phyloP scores from a whole-genome alignment of 2,888 invertebrate species.

The Sylvicola fuscatus region DNA sequence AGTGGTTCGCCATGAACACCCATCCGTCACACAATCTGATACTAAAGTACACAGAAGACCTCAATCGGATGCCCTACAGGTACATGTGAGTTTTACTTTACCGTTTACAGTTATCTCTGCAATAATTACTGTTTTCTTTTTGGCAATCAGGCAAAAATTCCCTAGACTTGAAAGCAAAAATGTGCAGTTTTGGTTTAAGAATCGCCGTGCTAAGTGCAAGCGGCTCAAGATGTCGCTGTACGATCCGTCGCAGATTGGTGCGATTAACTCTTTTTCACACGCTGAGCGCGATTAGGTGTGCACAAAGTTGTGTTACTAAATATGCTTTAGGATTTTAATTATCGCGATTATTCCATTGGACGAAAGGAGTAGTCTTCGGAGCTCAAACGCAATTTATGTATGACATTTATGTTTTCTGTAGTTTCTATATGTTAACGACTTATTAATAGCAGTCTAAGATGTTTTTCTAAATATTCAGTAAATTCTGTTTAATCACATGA shows the following conservation, averaged over 20 bases:
- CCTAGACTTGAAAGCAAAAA: constrained; percentile 97
- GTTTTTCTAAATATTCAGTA: no score
- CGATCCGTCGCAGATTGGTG: constrained; percentile 29
- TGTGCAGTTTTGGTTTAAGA: constrained; percentile 99
- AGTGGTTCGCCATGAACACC: constrained; percentile 95
- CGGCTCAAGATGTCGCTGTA: constrained; percentile 79
- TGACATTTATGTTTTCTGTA: no score
- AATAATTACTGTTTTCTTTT: neutral
- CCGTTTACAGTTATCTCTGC: neutral
- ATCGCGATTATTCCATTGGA: no score
- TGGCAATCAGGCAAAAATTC: constrained; percentile 65
- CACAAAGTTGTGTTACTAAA: neutral
- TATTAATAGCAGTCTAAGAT: no score
- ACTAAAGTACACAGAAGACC: constrained; percentile 90
- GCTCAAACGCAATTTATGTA: no score
- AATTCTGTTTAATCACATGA: no score
- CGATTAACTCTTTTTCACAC: constrained; percentile 21
- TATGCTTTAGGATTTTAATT: no score
- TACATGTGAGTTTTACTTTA: constrained; percentile 13
- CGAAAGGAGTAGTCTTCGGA: no score
- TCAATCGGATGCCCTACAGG: constrained; percentile 86
- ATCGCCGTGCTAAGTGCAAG: constrained; percentile 95
- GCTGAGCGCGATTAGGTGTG: constrained; percentile 20
- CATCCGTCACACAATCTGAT: constrained; percentile 97
- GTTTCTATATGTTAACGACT: no score